phyloP scores from a whole-genome alignment of 1,140 invertebrate species.

The Caenorhabditis tropicalis region DNA sequence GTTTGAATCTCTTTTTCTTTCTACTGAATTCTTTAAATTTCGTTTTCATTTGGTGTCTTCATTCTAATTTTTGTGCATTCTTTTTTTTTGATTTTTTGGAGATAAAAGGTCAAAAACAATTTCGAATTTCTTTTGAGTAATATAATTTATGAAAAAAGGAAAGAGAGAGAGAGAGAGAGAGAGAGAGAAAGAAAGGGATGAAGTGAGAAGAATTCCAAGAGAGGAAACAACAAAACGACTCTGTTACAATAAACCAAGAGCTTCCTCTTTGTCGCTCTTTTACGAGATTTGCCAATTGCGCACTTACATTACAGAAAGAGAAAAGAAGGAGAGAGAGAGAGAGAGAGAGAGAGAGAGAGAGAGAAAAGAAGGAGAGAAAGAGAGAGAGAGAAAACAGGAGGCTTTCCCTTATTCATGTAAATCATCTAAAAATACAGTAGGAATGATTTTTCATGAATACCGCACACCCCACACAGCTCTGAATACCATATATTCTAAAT shows the following conservation, averaged over 20 bases:
- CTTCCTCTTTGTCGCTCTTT: constrained; percentile 33
- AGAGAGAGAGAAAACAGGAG: background rate
- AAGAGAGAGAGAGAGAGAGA: background rate
- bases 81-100: background rate
- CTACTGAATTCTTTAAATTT: background rate
- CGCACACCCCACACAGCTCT: too few species aligned
- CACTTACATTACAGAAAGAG: constrained; percentile 12
- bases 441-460: too few species aligned
- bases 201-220: background rate
- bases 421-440: too few species aligned
- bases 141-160: background rate
- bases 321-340: too few species aligned
- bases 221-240: background rate
- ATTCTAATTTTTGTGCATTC: background rate
- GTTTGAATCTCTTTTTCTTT: background rate
- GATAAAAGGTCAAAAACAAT: too few species aligned
- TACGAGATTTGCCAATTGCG: constrained; percentile 28
- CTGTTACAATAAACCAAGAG: constrained; percentile 31
- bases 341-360: too few species aligned
- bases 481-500: too few species aligned
- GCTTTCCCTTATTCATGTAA: too few species aligned
- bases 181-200: background rate
- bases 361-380: background rate
- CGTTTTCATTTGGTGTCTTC: background rate
- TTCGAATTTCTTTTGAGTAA: background rate